Evolutionary conservation across 2,888 invertebrate species (phyloP), one percentile per base, ranked within the genome.

Genomic region (Marronus borbonicus): DNA sequence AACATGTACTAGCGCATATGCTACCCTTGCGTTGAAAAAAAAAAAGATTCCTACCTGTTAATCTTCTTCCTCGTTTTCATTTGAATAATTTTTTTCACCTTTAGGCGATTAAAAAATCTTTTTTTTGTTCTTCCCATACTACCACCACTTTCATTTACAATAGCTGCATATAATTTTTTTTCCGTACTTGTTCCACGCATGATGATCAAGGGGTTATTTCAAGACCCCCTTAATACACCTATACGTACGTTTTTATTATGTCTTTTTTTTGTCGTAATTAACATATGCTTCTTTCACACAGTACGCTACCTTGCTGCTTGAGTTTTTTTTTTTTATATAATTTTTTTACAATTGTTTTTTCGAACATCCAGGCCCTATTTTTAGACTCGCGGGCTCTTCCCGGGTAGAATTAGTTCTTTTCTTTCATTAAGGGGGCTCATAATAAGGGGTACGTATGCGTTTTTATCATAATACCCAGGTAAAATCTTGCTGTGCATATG

Each of bases 71-170:
- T 44, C 44, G 2, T 44, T 44, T 24, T 28, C 50, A 24, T 68
- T 68, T 58, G 58, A 74, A 58, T 58, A 74, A 58, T 74, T 74
- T 74, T 70, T 74, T 74, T 74, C 72, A 74, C 72, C 72, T 74
- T 55, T n/a, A 24, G 72, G 72, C 72, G 55, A 74, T 74, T 74
- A 74, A 39, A 74, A 74, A 74, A 60, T 17, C 44, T 17, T 60
- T 60, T 60, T 74, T 74, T 74, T 55, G 28, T 31, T 74, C 72
- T 74, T 74, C 72, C 39, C 36, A 44, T 62, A n/a, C n/a, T 36
- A 44, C 39, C 49, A 44, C 14, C 72, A 62, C 55, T 58, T 20
- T 20, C 55, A 20, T 10, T 58, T 58, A 70, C 20, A 68, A 24
- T 60, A 58, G 39, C 44, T 39, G 31, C 20, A 17, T 58, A 44